These are phyloP conservation scores for Teinopalpus imperialis DNA, from an alignment of 2,888 invertebrate species.

Conservation along the genomic window DNA sequence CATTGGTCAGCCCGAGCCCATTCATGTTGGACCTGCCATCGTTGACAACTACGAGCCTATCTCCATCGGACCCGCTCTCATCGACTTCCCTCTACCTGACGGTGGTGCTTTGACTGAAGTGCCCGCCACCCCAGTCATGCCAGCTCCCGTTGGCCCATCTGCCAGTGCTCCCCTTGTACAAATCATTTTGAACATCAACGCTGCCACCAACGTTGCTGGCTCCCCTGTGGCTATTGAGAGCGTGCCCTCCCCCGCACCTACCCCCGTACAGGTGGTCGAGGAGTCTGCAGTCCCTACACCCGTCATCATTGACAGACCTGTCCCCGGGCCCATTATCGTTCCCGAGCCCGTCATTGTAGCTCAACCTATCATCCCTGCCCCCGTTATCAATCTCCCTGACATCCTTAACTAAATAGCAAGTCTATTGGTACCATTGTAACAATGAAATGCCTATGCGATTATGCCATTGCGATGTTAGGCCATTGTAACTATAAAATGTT, in stretches of 20 bases:
- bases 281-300: conserved; percentile 1
- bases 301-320: conserved; percentile 8
- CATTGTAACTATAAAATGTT: too few relatives aligned
- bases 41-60: neutral
- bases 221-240: neutral
- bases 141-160: conserved; percentile 14
- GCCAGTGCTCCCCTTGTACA: conserved; percentile 32
- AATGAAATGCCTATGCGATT: too few relatives aligned
- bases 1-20: neutral
- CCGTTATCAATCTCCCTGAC: neutral
- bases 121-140: neutral
- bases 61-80: conserved; percentile 1
- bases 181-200: conserved; percentile 35
- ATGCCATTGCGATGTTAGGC: too few relatives aligned
- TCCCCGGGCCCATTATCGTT: conserved; percentile 9
- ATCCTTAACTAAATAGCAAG: conserved; percentile 5
- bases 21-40: conserved; percentile 1
- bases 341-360: neutral
- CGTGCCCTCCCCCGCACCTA: neutral
- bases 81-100: neutral
- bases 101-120: conserved; percentile 2
- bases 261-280: conserved; percentile 18
- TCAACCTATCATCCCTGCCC: neutral
- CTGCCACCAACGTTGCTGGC: conserved; percentile 12
- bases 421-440: too few relatives aligned